Percentiles rank a stretch among this genome's conserved stretches.
These are phyloP conservation scores for Capra hircus DNA, from an alignment of 2,113 vertebrate genomes.

Conservation along the genomic window DNA sequence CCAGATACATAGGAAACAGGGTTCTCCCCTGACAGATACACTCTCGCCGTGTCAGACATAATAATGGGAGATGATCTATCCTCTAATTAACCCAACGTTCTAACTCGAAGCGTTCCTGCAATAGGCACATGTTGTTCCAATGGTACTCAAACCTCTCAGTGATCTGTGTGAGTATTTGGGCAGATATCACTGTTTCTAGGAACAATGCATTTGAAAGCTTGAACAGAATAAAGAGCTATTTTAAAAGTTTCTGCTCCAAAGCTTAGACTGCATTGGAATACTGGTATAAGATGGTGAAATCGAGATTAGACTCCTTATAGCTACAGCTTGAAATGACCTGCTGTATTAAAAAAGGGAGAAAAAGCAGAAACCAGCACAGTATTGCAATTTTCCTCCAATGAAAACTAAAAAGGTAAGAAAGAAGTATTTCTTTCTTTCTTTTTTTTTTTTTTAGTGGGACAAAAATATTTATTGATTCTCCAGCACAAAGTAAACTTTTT, in stretches of 20 bases:
- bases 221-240: not conserved
- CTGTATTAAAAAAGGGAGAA: rapidly evolving
- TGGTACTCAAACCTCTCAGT: not conserved
- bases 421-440: not conserved
- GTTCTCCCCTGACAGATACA: not conserved
- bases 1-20: no score
- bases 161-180: not conserved
- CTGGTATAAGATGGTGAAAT: not conserved
- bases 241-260: not conserved
- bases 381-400: not conserved
- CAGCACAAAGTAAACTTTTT: no score
- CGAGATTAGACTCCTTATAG: not conserved
- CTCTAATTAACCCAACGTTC: rapidly evolving
- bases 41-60: rapidly evolving
- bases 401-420: not conserved
- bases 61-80: no score
- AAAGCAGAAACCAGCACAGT: not conserved
- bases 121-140: rapidly evolving
- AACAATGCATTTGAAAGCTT: not conserved
- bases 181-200: not conserved
- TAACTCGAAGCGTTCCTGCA: rapidly evolving
- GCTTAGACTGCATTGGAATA: rapidly evolving
- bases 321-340: not conserved
- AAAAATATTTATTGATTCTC: no score
- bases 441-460: not conserved